Evolutionary conservation across 2,797 vertebrate genomes (phyloP), one percentile per base, ranked within the genome.

Genomic region (Rhyacichthys aspro): DNA sequence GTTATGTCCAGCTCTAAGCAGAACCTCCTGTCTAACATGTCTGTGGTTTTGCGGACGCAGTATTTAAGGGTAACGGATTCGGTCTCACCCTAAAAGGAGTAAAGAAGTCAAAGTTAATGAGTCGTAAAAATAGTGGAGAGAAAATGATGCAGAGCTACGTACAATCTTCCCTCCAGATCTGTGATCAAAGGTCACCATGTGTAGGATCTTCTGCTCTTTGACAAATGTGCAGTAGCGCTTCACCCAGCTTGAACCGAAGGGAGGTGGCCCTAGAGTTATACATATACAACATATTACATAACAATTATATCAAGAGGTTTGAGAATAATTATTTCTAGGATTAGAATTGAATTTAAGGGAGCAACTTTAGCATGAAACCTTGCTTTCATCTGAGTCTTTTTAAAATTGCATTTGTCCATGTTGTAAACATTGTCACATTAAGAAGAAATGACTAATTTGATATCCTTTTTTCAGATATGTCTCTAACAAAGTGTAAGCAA

Each of bases 171-270:
- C 96, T 60, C 96, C 96, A 47, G 96, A 98, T 92, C 94, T 92
- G 87, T 98, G 98, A 73, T 99, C 97, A 68, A 96, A 99, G 0
- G 96, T 96, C 78, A 98, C 90, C 94, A 99, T 96, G 74, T 94
- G 93, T 64, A 99, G 93, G 54, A 95, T 94, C 86, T 98, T 98
- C 73, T 96, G 93, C 36, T 97, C 94, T 63, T 98, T 98, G 60
- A 94, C 94, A 46, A 96, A 97, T 1, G 92, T 98, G 85, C 95
- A 95, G 80, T 98, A 99, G 69, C 96, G 96, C 80, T 99, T 98
- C 59, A 98, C 96, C 97, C 98, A 99, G 28, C 94, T 99, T 76
- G 96, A 99, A 60, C 97, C 96, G 66, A 99, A 99, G 0, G 98
- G 98, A 63, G 96, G 95, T 3, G 98, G 96, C 55, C 98, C 98